phyloP scores from a whole-genome alignment of 2,797 vertebrate species.

The Buceros bicornis region DNA sequence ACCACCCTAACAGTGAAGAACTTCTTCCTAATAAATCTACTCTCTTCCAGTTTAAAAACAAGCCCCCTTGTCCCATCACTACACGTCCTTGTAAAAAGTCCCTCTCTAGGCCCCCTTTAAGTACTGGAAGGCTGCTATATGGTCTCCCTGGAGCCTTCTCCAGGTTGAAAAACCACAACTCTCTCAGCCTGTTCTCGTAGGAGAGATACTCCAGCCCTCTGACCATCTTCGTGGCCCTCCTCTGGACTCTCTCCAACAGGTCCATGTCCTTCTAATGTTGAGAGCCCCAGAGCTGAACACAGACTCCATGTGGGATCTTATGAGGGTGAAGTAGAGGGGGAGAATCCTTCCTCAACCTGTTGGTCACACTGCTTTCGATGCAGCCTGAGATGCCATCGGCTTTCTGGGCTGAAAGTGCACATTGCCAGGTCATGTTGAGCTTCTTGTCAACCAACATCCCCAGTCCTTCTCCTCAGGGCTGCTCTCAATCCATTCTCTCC shows the following conservation, averaged over 20 bases:
- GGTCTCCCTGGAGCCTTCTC: too few relatives aligned
- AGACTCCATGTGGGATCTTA: neutral
- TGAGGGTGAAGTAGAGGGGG: neutral
- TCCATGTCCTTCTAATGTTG: neutral
- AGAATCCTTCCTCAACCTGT: neutral
- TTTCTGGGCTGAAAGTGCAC: neutral
- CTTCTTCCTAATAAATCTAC: neutral
- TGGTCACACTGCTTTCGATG: neutral
- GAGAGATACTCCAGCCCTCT: neutral
- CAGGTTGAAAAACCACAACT: too few relatives aligned
- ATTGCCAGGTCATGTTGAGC: neutral
- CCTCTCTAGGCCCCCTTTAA: too few relatives aligned
- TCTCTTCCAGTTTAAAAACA: too few relatives aligned
- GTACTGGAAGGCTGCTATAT: too few relatives aligned
- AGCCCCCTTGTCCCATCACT: too few relatives aligned
- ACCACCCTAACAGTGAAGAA: neutral
- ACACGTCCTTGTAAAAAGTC: too few relatives aligned
- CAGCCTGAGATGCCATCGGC: neutral
- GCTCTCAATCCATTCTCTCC: neutral
- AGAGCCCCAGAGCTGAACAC: neutral
- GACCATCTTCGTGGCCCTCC: neutral
- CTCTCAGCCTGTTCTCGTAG: neutral
- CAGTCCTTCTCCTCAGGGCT: neutral
- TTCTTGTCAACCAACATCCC: neutral
- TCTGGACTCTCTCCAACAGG: neutral